Conservation (phyloP, 1,140 invertebrate species). For the Lethocerus indicus region DNA sequence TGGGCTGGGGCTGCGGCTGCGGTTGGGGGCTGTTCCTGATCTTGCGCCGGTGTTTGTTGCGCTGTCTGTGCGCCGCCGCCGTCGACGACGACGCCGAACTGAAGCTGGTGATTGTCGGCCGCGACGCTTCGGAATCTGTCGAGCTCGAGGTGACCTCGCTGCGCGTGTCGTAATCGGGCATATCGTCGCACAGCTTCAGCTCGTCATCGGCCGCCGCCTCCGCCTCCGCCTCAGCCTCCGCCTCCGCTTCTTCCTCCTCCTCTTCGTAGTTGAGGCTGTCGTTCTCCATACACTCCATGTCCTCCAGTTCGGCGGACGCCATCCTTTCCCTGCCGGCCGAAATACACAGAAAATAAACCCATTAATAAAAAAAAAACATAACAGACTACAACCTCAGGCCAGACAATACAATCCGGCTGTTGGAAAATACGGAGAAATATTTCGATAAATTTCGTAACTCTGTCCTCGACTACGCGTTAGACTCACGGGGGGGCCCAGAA, state of each 20-base stretch:
- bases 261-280: slow-evolving; percentile 1
- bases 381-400: too few relatives aligned
- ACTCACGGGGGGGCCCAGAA: too few relatives aligned
- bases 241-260: background rate
- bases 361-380: too few relatives aligned
- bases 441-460: too few relatives aligned
- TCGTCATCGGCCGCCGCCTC: slow-evolving; percentile 1
- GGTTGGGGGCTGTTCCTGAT: slow-evolving; percentile 34
- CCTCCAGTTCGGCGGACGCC: background rate
- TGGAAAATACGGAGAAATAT: too few relatives aligned
- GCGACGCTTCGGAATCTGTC: slow-evolving; percentile 52
- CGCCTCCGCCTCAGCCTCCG: background rate
- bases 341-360: too few relatives aligned
- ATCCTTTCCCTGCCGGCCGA: too few relatives aligned
- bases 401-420: too few relatives aligned
- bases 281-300: slow-evolving; percentile 1
- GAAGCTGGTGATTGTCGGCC: slow-evolving; percentile 44
- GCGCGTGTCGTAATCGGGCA: slow-evolving; percentile 9
- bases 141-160: slow-evolving; percentile 7
- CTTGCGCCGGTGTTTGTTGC: slow-evolving; percentile 42
- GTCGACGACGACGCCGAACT: too few relatives aligned
- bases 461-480: too few relatives aligned
- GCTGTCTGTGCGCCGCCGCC: slow-evolving; percentile 48
- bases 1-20: slow-evolving; percentile 31
- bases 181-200: slow-evolving; percentile 1